Evolutionary conservation across 2,888 invertebrate genomes (phyloP).

Genomic region (Notodonta dromedarius): DNA sequence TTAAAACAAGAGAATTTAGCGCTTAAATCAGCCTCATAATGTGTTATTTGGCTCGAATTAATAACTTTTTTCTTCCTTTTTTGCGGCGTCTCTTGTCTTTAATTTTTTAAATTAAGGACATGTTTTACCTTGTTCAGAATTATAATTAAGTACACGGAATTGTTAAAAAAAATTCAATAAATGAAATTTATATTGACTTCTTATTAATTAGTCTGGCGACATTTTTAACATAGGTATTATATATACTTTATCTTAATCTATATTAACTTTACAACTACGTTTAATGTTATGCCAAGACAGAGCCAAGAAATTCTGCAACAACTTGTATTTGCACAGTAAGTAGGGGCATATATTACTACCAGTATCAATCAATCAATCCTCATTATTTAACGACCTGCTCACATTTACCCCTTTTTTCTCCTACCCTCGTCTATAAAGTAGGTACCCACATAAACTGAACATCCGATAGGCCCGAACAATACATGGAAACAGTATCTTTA

Average conservation of each 20-base stretch:
- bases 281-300: too few relatives aligned
- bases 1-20: slow-evolving; percentile 61
- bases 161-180: too few relatives aligned
- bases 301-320: not conserved
- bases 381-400: not conserved
- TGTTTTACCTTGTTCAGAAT: not conserved
- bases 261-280: too few relatives aligned
- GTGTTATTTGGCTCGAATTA: slow-evolving; percentile 43
- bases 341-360: too few relatives aligned
- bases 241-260: too few relatives aligned
- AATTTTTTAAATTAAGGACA: not conserved
- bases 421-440: not conserved
- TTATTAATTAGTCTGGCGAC: too few relatives aligned
- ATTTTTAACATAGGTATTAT: too few relatives aligned
- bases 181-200: too few relatives aligned
- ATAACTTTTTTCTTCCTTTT: slow-evolving; percentile 25
- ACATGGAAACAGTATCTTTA: slow-evolving; percentile 54
- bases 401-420: not conserved
- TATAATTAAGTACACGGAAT: too few relatives aligned
- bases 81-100: not conserved
- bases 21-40: slow-evolving; percentile 51
- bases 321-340: not conserved
- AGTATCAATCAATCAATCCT: not conserved
- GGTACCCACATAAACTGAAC: not conserved
- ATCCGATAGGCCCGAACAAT: slow-evolving; percentile 16